A percentile compares a stretch with the other conserved stretches of the same genome.
These are phyloP conservation scores for Pedicia rivosa DNA, from an alignment of 2,888 invertebrate species.

Conservation along the genomic window DNA sequence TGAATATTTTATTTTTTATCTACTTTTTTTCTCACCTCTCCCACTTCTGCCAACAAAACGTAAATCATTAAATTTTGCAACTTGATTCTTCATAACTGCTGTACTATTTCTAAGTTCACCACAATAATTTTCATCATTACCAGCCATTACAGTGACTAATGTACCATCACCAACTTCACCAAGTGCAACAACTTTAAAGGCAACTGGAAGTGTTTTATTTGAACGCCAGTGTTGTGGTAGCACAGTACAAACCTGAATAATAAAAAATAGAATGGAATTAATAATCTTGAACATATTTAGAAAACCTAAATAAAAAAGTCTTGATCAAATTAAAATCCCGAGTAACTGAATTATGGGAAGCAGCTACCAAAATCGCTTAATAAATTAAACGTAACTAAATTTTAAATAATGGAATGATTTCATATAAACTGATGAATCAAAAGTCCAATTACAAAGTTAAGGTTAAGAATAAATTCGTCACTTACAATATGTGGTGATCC, in stretches of 20 bases:
- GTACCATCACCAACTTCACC: slow-evolving; percentile 92
- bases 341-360: too few species aligned
- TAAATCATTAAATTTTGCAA: slow-evolving; percentile 94
- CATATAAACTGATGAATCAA: too few species aligned
- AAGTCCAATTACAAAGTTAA: too few species aligned
- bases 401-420: too few species aligned
- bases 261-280: too few species aligned
- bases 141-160: slow-evolving; percentile 80
- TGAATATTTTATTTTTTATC: background rate
- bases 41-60: slow-evolving; percentile 95
- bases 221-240: slow-evolving; percentile 93
- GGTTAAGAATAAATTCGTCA: too few species aligned
- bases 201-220: slow-evolving; percentile 90
- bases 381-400: too few species aligned
- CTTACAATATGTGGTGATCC: slow-evolving; percentile 86
- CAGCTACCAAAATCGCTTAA: too few species aligned
- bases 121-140: slow-evolving; percentile 94
- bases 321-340: too few species aligned
- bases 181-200: slow-evolving; percentile 86
- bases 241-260: slow-evolving; percentile 55
- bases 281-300: too few species aligned
- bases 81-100: slow-evolving; percentile 92
- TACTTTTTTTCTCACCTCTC: slow-evolving; percentile 62
- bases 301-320: too few species aligned
- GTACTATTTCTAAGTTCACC: slow-evolving; percentile 87